A percentile compares a stretch with the other conserved stretches of the same genome.
Evolutionary conservation across 2,113 vertebrate species (phyloP).

Genomic region (Phyllopteryx taeniolatus): DNA sequence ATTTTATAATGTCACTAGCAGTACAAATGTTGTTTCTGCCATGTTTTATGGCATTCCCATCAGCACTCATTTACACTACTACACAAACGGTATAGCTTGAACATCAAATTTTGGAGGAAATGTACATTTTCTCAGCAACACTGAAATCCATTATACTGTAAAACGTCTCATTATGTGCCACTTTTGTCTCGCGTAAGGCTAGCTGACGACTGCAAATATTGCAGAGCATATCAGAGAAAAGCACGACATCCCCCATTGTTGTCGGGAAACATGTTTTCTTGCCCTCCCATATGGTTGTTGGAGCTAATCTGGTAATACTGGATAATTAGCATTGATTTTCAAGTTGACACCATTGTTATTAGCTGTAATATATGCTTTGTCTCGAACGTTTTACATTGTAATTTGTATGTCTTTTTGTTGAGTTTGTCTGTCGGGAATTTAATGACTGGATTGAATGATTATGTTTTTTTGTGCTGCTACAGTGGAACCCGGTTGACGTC

Average conservation of each 20-base stretch:
- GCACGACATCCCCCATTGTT: neutral
- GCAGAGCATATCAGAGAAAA: neutral
- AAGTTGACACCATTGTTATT: slow-evolving; percentile 1
- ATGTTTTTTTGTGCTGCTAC: neutral
- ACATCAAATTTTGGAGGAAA: neutral
- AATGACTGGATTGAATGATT: neutral
- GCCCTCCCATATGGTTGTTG: neutral
- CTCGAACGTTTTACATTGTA: neutral
- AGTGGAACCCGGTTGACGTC: neutral
- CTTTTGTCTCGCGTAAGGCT: neutral
- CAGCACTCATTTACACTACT: neutral
- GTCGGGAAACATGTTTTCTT: neutral
- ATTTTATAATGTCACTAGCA: too few species aligned
- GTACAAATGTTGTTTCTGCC: neutral
- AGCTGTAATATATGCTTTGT: neutral
- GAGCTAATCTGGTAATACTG: neutral
- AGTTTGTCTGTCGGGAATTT: neutral
- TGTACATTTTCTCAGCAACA: neutral
- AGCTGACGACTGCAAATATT: neutral
- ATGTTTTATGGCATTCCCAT: neutral
- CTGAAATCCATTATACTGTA: neutral
- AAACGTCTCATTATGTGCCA: slow-evolving; percentile 2
- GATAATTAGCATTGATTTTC: slow-evolving; percentile 1
- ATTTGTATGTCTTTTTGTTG: neutral
- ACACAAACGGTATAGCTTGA: neutral